A percentile compares a stretch with the other conserved stretches of the same genome.
Evolutionary conservation across 2,888 invertebrate genomes (phyloP).

Genomic region (Aleiodes alternator): DNA sequence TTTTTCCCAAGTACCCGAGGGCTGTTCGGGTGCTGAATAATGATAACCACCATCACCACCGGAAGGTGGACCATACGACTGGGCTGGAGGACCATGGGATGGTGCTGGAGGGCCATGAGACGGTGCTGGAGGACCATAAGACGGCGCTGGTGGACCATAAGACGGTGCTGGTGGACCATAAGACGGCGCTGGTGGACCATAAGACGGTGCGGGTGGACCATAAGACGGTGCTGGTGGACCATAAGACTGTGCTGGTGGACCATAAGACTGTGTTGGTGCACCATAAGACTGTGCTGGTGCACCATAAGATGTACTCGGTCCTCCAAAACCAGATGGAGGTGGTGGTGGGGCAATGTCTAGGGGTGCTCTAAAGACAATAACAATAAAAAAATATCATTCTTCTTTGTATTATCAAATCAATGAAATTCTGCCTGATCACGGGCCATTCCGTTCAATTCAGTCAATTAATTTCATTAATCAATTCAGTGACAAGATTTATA

Average conservation of each 20-base stretch:
- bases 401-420: conserved; percentile 18
- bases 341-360: conserved; percentile 45
- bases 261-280: conserved; percentile 55
- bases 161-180: conserved; percentile 51
- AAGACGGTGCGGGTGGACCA: conserved; percentile 54
- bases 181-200: conserved; percentile 59
- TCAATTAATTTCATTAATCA: too few species aligned
- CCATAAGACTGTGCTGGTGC: conserved; percentile 51
- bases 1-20: conserved; percentile 87
- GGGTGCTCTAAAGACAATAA: conserved; percentile 39
- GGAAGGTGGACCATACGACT: conserved; percentile 54
- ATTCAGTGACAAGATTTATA: background rate
- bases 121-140: conserved; percentile 59
- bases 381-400: background rate
- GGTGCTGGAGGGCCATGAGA: conserved; percentile 53
- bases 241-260: conserved; percentile 56
- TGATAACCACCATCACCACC: conserved; percentile 37
- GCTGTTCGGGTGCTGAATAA: conserved; percentile 63
- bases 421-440: too few species aligned
- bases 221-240: conserved; percentile 50
- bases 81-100: conserved; percentile 55
- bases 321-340: conserved; percentile 34
- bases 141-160: conserved; percentile 53
- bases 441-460: too few species aligned
- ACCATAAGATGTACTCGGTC: conserved; percentile 43